Percentiles rank a stretch among this genome's conserved stretches.
phyloP scores from a whole-genome alignment of 2,888 invertebrate species.

The Psylliodes chrysocephalus region DNA sequence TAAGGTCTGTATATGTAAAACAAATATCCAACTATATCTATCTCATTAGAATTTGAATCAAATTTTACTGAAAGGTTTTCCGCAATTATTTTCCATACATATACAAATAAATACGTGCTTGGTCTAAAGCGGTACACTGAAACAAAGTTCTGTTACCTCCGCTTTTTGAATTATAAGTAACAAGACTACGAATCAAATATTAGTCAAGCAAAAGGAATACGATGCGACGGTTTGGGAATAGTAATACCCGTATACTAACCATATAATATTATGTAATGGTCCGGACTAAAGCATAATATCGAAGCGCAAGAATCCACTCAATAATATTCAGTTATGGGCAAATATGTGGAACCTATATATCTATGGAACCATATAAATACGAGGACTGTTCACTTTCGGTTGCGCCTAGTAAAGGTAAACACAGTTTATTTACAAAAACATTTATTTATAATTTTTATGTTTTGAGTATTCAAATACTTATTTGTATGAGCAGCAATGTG shows the following conservation, averaged over 20 bases:
- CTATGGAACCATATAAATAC: too few relatives aligned
- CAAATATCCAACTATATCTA: background rate
- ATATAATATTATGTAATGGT: background rate
- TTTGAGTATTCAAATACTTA: too few relatives aligned
- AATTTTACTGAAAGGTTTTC: background rate
- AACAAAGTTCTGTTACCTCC: conserved; percentile 12
- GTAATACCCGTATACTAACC: conserved; percentile 16
- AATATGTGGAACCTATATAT: too few relatives aligned
- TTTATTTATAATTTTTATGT: too few relatives aligned
- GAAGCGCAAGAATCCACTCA: background rate
- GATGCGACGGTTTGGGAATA: conserved; percentile 13
- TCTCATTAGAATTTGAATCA: conserved; percentile 1
- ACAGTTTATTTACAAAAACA: too few relatives aligned
- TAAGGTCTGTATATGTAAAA: too few relatives aligned
- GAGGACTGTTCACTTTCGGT: too few relatives aligned
- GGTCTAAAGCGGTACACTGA: conserved; percentile 9
- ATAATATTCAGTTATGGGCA: too few relatives aligned
- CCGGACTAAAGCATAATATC: background rate
- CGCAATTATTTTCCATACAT: background rate
- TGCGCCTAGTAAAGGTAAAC: too few relatives aligned
- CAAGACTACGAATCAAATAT: conserved; percentile 18
- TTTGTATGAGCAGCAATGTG: too few relatives aligned
- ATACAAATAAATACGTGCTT: conserved; percentile 13
- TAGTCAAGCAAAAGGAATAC: conserved; percentile 11
- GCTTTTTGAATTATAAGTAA: conserved; percentile 17